Evolutionary conservation across 2,113 vertebrate genomes (phyloP).

Genomic region (Fulmarus glacialis): DNA sequence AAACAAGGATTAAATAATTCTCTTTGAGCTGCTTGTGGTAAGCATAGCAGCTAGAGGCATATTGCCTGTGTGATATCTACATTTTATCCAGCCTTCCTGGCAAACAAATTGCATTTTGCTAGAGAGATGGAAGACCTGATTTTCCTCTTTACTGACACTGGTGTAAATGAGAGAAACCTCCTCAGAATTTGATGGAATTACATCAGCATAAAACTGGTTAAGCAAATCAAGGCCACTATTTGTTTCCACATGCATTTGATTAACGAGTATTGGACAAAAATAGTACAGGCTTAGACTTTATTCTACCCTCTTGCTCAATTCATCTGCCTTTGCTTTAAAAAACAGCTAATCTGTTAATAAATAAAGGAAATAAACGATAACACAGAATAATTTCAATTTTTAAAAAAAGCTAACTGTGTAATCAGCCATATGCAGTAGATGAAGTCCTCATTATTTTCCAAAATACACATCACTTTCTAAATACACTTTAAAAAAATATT

Average conservation of each 20-base stretch:
- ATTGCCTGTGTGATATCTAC: slow-evolving; percentile 35
- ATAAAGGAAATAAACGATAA: slow-evolving; percentile 9
- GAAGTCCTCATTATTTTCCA: not conserved
- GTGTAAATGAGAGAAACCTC: not conserved
- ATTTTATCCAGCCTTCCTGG: slow-evolving; percentile 5
- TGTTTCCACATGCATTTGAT: slow-evolving; percentile 37
- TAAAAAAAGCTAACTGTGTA: not conserved
- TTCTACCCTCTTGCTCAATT: not conserved
- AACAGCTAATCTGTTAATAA: not conserved
- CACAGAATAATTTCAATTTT: not conserved
- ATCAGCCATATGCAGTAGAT: not conserved
- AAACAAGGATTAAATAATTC: slow-evolving; percentile 86
- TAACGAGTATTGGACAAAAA: slow-evolving; percentile 29
- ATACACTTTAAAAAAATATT: not conserved
- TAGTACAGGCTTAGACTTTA: not conserved
- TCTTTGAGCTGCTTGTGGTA: slow-evolving; percentile 76
- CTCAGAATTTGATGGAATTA: not conserved
- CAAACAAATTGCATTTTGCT: slow-evolving; percentile 37
- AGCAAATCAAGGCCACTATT: not conserved
- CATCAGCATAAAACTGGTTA: not conserved
- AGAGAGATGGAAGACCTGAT: not conserved
- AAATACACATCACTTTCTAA: not conserved
- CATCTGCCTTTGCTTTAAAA: not conserved
- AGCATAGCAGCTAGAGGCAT: slow-evolving; percentile 58
- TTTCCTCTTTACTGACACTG: not conserved